Conservation (phyloP, 2,797 vertebrate species). For the Labroides dimidiatus region DNA sequence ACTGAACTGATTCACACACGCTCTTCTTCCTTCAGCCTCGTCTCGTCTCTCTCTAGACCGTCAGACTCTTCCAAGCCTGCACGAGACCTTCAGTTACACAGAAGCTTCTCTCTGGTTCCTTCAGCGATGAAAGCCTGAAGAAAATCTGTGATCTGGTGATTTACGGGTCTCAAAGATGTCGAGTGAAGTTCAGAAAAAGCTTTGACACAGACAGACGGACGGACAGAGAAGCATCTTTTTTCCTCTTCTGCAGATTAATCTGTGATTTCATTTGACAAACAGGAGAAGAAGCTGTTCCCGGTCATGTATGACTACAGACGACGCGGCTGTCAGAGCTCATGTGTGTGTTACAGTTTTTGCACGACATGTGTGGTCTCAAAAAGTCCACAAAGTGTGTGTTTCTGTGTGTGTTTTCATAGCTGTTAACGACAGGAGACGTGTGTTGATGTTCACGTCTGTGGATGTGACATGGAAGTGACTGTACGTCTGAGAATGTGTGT, state of each 20-base stretch:
- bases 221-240: too few relatives aligned
- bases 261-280: background rate
- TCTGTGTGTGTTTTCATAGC: background rate
- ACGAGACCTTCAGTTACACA: too few relatives aligned
- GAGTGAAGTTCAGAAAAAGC: too few relatives aligned
- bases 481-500: slow-evolving; percentile 28
- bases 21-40: too few relatives aligned
- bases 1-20: too few relatives aligned
- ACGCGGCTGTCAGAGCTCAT: slow-evolving; percentile 13
- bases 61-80: too few relatives aligned
- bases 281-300: slow-evolving; percentile 2
- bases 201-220: background rate
- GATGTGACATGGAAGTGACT: slow-evolving; percentile 34
- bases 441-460: slow-evolving; percentile 28
- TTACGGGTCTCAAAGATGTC: too few relatives aligned
- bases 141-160: too few relatives aligned
- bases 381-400: background rate
- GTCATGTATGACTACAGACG: slow-evolving; percentile 12
- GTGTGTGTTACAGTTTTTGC: background rate
- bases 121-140: too few relatives aligned
- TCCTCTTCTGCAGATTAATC: background rate
- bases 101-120: too few relatives aligned
- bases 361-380: background rate
- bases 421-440: slow-evolving; percentile 6
- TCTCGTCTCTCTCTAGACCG: too few relatives aligned